Evolutionary conservation across 2,113 vertebrate genomes (phyloP).

Genomic region (Andinoacara biseriatus): DNA sequence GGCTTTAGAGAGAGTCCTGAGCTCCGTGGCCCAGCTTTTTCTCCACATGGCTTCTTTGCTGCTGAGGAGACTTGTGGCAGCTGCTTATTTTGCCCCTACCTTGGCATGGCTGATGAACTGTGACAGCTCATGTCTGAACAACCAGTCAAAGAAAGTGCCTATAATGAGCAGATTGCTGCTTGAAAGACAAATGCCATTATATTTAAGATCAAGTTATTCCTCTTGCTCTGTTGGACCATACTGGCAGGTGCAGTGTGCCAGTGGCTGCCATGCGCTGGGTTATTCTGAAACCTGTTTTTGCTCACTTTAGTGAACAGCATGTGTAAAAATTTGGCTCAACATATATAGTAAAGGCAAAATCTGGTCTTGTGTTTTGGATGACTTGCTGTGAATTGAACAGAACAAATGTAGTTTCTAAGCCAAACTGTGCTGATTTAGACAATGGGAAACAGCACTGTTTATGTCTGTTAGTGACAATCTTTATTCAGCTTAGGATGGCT

Average conservation of each 20-base stretch:
- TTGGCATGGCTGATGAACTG: slow-evolving; percentile 74
- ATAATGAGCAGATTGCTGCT: slow-evolving; percentile 77
- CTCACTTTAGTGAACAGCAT: slow-evolving; percentile 12
- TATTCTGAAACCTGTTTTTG: slow-evolving; percentile 57
- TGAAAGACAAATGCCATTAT: slow-evolving; percentile 80
- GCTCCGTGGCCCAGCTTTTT: slow-evolving; percentile 40
- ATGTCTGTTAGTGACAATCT: too few relatives aligned
- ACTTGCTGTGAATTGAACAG: background rate
- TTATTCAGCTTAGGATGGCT: too few relatives aligned
- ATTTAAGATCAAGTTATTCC: slow-evolving; percentile 78
- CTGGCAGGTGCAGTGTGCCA: slow-evolving; percentile 37
- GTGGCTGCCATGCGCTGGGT: slow-evolving; percentile 46
- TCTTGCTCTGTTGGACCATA: slow-evolving; percentile 28
- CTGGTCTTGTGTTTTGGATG: slow-evolving; percentile 11
- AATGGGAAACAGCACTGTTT: background rate
- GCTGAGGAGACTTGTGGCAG: slow-evolving; percentile 67
- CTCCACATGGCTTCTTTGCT: slow-evolving; percentile 50
- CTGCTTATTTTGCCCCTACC: slow-evolving; percentile 75
- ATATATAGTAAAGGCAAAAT: slow-evolving; percentile 27
- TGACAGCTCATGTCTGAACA: slow-evolving; percentile 79
- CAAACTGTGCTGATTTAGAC: slow-evolving; percentile 9
- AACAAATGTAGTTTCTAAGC: slow-evolving; percentile 9
- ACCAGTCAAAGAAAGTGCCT: slow-evolving; percentile 77
- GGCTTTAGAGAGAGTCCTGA: slow-evolving; percentile 24
- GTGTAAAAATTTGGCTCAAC: slow-evolving; percentile 20